Conservation (phyloP, 1,140 invertebrate species). For the Drosophila nikananu region DNA sequence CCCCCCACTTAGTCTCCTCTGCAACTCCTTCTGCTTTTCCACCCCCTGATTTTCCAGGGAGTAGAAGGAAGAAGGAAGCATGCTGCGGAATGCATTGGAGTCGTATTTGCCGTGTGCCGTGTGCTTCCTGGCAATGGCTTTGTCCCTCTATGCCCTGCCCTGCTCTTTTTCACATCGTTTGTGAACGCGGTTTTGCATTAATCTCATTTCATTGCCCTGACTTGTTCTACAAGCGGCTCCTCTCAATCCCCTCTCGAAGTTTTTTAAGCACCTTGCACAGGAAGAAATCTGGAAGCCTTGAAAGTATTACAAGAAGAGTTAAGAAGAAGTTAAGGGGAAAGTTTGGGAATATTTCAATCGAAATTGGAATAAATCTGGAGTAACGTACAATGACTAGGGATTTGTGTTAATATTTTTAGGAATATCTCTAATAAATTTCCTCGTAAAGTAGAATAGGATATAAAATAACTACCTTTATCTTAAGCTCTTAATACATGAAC, state of each 20-base stretch:
- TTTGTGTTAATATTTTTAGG: no score
- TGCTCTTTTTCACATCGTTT: constrained; percentile 67
- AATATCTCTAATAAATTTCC: no score
- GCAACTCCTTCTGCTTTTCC: constrained; percentile 2
- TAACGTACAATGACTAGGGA: no score
- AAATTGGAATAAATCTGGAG: no score
- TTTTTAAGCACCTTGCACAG: constrained; percentile 23
- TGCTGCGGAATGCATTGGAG: constrained; percentile 42
- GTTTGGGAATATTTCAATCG: neutral
- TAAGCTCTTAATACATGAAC: neutral
- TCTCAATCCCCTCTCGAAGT: constrained; percentile 18
- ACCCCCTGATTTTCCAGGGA: neutral
- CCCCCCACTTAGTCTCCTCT: neutral
- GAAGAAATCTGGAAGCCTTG: neutral
- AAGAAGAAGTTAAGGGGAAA: neutral
- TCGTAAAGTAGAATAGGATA: no score
- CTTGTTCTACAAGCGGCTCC: constrained; percentile 25
- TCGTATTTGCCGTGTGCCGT: constrained; percentile 65
- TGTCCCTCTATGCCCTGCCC: constrained; percentile 23
- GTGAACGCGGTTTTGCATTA: constrained; percentile 75
- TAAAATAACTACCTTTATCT: no score
- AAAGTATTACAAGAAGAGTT: neutral
- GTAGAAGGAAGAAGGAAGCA: constrained; percentile 8
- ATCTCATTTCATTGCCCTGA: constrained; percentile 78
- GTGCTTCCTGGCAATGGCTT: neutral